Conservation (phyloP, 1,140 invertebrate species). For the Lanistes nyassanus region DNA sequence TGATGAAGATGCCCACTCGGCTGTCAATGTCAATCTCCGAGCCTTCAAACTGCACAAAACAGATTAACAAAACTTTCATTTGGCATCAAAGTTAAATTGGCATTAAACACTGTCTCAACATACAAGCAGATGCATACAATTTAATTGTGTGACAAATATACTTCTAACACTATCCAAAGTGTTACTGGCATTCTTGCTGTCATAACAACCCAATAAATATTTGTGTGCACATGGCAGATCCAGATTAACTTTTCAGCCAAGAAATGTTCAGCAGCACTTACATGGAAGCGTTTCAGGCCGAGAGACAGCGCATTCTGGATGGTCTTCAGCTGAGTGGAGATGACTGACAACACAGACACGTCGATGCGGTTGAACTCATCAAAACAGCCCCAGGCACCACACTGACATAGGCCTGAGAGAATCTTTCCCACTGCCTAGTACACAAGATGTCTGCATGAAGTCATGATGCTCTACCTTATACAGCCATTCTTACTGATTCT, state of each 20-base stretch:
- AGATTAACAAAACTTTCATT: slow-evolving; percentile 27
- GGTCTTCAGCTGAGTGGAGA: slow-evolving; percentile 89
- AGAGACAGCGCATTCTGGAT: slow-evolving; percentile 84
- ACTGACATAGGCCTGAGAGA: slow-evolving; percentile 78
- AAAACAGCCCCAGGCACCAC: slow-evolving; percentile 81
- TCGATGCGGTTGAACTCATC: slow-evolving; percentile 94
- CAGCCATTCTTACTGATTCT: no score
- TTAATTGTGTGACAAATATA: no score
- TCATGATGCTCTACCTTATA: no score
- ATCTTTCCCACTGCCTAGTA: slow-evolving; percentile 82
- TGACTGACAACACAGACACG: slow-evolving; percentile 88
- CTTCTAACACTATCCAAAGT: no score
- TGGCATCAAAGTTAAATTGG: background rate
- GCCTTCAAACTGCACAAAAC: slow-evolving; percentile 79
- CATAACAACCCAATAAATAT: no score
- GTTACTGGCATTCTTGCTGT: no score
- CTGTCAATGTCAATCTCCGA: slow-evolving; percentile 82
- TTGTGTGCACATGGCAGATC: no score
- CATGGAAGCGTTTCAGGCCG: slow-evolving; percentile 79
- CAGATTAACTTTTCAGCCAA: background rate
- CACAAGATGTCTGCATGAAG: no score
- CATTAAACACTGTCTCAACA: background rate
- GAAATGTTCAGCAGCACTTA: slow-evolving; percentile 59
- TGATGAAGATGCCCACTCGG: slow-evolving; percentile 91
- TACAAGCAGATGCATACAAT: background rate